Percentiles rank a stretch among this genome's conserved stretches.
Evolutionary conservation across 2,113 vertebrate genomes (phyloP).

Genomic region (Malurus cyaneus): DNA sequence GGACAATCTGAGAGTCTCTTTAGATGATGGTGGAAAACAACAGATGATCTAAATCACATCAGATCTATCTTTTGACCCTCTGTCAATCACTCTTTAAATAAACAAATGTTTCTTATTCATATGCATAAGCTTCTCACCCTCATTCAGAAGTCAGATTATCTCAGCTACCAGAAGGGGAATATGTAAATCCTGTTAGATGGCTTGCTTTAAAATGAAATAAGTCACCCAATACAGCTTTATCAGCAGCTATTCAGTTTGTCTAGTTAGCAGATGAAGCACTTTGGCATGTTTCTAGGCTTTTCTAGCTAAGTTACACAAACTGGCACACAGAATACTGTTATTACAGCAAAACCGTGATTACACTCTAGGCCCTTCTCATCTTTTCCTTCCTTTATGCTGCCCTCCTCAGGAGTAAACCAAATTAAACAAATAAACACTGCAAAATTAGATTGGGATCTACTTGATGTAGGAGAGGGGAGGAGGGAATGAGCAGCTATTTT

Average conservation of each 20-base stretch:
- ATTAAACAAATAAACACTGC: not conserved
- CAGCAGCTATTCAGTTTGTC: not conserved
- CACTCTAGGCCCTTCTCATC: not conserved
- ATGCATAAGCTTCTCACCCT: not conserved
- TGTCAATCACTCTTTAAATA: not conserved
- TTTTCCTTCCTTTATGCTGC: not conserved
- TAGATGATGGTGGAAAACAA: not conserved
- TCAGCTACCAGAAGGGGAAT: not conserved
- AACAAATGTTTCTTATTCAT: not conserved
- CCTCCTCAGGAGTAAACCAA: not conserved
- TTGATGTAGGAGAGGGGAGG: not conserved
- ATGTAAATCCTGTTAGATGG: not conserved
- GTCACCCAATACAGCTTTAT: not conserved
- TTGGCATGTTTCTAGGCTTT: not conserved
- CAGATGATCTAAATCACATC: not conserved
- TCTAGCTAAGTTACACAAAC: not conserved
- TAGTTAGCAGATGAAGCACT: not conserved
- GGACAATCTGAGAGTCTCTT: not conserved
- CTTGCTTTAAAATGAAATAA: not conserved
- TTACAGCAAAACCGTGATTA: not conserved
- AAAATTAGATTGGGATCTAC: not conserved
- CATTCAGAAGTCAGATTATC: slow-evolving; percentile 9
- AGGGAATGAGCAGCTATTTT: not conserved
- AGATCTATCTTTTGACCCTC: not conserved
- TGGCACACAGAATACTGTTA: not conserved